Base-by-base conservation (phyloP, 2,888 invertebrate genomes). In the Xestia sexstrigata region DNA sequence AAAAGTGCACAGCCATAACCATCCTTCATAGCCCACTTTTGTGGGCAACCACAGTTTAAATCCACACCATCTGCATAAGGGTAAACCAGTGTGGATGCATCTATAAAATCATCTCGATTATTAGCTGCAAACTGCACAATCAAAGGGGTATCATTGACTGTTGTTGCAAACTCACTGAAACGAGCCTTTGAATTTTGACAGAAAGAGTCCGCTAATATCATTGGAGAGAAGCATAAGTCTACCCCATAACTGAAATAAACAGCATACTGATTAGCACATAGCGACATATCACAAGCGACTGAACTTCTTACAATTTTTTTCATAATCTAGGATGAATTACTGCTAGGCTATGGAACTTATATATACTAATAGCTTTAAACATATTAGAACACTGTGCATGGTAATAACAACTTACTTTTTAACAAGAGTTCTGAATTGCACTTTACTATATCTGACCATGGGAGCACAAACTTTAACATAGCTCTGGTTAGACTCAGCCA, bases 21-120 rank as follows among this genome's bases (percentile, higher is more conserved):
- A 92, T 99, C 98, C 86, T 98, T 97, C 94, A 98, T 98, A 0
- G 99, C 99, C 99, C 99, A 99, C 86, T 98, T 97, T 94, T 99
- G 99, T 1, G 99, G 99, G 90, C 99, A 99, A 0, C 99, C 99
- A 96, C 99, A 99, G 93, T 99, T 99, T 55, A 99, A 96, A 95
- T 99, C 99, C 4, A 99, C 98, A 11, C 99, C 99, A 96, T 98
- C 98, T 74, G 98, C 98, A 96, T 98, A 98, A 23, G 98, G 98
- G 86, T 98, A 97, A 55, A 99, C 97, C 84, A 99, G 96, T 95
- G 98, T 98, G 7, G 99, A 97, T 42, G 99, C 99, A 91, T 97
- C 97, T 5, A 98, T 97, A 95, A 99, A 99, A 93, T 99, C 99
- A 84, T 97, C 94, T 0, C 97, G 96, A 91, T 98, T 98, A 89